Base-by-base conservation (phyloP, 30 jellyfish, hydroid and myxozoan species). In the Aurelia sp. region DNA sequence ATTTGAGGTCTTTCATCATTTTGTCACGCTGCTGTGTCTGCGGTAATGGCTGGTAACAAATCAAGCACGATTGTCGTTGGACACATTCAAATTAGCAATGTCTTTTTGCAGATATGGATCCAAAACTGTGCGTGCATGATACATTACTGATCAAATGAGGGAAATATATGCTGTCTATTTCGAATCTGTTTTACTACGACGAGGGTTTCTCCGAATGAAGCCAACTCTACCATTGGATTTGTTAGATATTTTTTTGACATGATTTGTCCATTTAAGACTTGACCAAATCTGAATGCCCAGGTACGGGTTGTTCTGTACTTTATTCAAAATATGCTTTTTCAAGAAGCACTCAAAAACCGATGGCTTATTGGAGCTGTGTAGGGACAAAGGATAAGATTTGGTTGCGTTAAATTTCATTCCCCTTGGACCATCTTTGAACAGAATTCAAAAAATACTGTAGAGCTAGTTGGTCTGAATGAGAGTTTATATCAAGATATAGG, bases 111-210 rank as follows among this genome's bases (percentile, higher is more conserved):
- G 27, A 52, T 52, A 20, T 0, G 88, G 88, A 59, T 76, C 60
- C 88, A 82, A 80, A 0, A 61, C 87, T 61, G 82, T 13, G 70
- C 83, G 2, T 15, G 61, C 59, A 55, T 78, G 21, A 13, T 20
- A 0, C n/a, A 53, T 11, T 19, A 5, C 62, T 8, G 83, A 18
- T 38, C 61, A n/a, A 10, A 78, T 0, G 2, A 57, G 33, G 33
- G 33, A 27, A 27, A 27, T 27, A 27, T 27, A 0, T 2, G 1
- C 1, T 27, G 33, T 27, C 33, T 0, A 27, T 27, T 27, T 2
- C 2, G 33, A 27, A 27, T 27, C 33, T 27, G 1, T 27, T 27
- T 27, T 27, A 27, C 33, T 27, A 27, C 2, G 33, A 27, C 33
- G 33, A n/a, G n/a, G n/a, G 33, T 27, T 27, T 27, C 33, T 27